Evolutionary conservation across 2,888 invertebrate genomes (phyloP).

Genomic region (Lymantria dispar): DNA sequence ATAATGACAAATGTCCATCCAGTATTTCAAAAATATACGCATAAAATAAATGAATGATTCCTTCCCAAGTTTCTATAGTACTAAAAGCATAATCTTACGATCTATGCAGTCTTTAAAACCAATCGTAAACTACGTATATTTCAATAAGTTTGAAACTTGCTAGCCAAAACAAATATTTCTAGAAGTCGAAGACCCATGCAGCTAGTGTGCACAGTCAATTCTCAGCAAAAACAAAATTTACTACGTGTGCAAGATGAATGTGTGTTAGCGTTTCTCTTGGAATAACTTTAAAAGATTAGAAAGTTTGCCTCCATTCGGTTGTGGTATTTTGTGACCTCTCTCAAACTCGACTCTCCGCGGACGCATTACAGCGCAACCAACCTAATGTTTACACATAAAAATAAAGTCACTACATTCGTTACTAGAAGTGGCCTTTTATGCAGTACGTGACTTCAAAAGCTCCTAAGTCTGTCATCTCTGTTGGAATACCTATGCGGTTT

Average conservation of each 20-base stretch:
- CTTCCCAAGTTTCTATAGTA: no score
- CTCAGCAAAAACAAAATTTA: conserved; percentile 31
- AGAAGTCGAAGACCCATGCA: background rate
- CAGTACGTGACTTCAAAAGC: conserved; percentile 23
- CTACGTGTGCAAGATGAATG: conserved; percentile 44
- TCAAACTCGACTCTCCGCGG: conserved; percentile 39
- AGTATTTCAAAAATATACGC: no score
- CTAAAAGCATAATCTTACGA: no score
- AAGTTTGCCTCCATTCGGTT: conserved; percentile 48
- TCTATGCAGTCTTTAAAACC: background rate
- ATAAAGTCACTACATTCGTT: conserved; percentile 33
- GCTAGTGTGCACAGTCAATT: conserved; percentile 4
- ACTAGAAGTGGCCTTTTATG: conserved; percentile 25
- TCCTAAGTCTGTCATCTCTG: conserved; percentile 8
- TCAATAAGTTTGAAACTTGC: background rate
- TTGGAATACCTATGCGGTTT: conserved; percentile 5
- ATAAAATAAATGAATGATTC: no score
- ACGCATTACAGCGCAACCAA: conserved; percentile 39
- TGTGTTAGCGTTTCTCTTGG: conserved; percentile 32
- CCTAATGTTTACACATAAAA: conserved; percentile 41
- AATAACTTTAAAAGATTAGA: conserved; percentile 65
- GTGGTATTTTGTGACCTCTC: conserved; percentile 26
- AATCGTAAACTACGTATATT: background rate
- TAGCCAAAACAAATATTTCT: background rate
- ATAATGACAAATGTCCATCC: no score